Conservation (phyloP, 2,888 invertebrate species). For the Eumacrocentrus americanus region DNA sequence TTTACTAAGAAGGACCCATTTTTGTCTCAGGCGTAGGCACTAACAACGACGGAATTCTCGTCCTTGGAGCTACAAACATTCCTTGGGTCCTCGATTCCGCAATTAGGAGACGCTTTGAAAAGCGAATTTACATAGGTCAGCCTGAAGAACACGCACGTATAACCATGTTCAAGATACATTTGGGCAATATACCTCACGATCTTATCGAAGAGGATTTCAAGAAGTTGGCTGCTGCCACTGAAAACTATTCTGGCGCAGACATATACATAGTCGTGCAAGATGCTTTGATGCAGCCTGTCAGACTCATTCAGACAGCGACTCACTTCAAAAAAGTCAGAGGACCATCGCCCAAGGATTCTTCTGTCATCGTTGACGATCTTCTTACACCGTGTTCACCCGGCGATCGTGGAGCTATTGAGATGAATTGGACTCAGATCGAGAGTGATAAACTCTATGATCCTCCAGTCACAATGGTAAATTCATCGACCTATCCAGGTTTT, state of each 20-base stretch:
- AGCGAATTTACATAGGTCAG: conserved; percentile 96
- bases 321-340: conserved; percentile 90
- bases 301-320: conserved; percentile 98
- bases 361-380: conserved; percentile 83
- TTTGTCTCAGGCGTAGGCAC: conserved; percentile 84
- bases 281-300: conserved; percentile 98
- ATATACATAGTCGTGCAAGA: conserved; percentile 97
- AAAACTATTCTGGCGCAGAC: conserved; percentile 98
- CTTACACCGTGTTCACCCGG: conserved; percentile 97
- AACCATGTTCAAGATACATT: conserved; percentile 93
- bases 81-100: conserved; percentile 97
- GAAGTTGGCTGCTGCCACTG: conserved; percentile 80
- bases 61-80: conserved; percentile 97
- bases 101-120: conserved; percentile 96
- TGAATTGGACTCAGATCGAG: conserved; percentile 97
- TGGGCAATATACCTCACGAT: conserved; percentile 89
- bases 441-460: conserved; percentile 96
- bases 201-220: conserved; percentile 87
- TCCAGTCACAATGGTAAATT: conserved; percentile 91
- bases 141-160: conserved; percentile 93
- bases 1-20: conserved; percentile 1
- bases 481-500: too few species aligned
- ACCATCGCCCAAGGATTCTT: conserved; percentile 83
- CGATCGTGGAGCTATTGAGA: conserved; percentile 90
- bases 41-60: conserved; percentile 93